Conservation (phyloP, 2,888 invertebrate species). For the Ditula angustiorana region DNA sequence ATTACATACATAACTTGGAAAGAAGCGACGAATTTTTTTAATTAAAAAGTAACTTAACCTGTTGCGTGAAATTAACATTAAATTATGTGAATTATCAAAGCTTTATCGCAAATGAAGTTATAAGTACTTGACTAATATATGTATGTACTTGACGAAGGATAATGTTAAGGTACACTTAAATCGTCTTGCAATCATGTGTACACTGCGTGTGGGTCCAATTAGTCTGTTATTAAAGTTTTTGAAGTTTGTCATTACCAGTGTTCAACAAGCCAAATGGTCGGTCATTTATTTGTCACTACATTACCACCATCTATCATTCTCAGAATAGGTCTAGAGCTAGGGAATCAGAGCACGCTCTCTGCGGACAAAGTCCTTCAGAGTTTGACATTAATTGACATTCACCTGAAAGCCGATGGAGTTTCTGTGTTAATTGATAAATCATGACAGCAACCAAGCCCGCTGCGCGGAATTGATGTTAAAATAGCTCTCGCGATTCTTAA, state of each 20-base stretch:
- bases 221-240: neutral
- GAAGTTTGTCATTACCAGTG: neutral
- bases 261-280: neutral
- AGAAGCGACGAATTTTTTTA: no score
- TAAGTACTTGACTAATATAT: neutral
- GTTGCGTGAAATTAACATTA: no score
- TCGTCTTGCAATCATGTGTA: neutral
- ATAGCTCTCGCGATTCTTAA: no score
- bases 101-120: neutral
- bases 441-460: conserved; percentile 57
- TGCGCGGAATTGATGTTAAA: conserved; percentile 48
- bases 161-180: neutral
- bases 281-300: neutral
- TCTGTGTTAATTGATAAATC: conserved; percentile 77
- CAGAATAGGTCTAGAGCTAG: conserved; percentile 1
- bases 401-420: conserved; percentile 74
- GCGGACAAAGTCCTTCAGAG: conserved; percentile 56
- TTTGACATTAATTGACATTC: conserved; percentile 75
- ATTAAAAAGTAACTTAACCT: no score
- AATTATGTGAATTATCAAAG: neutral
- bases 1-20: no score
- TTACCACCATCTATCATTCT: conserved; percentile 5
- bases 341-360: conserved; percentile 32
- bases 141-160: neutral
- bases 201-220: neutral